Base-by-base conservation (phyloP, 2,888 invertebrate genomes). In the Homarus gammarus region DNA sequence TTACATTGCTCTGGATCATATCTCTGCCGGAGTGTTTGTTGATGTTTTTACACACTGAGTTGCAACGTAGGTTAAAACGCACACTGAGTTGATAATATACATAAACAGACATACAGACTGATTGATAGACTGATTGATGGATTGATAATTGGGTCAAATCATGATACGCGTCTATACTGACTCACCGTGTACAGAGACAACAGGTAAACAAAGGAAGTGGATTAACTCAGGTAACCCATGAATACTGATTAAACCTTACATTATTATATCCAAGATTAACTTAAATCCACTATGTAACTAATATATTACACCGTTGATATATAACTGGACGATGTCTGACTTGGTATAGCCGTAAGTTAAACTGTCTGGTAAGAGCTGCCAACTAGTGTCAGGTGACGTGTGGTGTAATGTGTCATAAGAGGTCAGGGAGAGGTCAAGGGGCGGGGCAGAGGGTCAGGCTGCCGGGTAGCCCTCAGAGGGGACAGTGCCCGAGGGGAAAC, bases 401-500 rank as follows among this genome's bases (percentile, higher is more conserved):
- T 22, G 87, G 87, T 82, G 82, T 87, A 82, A 87, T 44, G 82
- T 87, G 82, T 87, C 87, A 87, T 87, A 87, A 87, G 82, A 87
- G 87, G 87, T 87, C 87, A 77, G 44, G 27, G 27, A 10, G 87
- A 61, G 82, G 73, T 87, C 81, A 81, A 8, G 73, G 78, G 64
- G 49, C n/a, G 68, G 78, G 64, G 6, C 12, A 27, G 49, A 27
- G 61, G 81, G 56, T 51, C 15, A 56, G 27, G 36, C n/a, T 56
- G 56, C 31, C 18, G n/a, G 79, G 8, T 22, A 12, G 44, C 33
- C 68, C 77, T 27, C 49, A 40, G 87, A 64, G 82, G 82, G 87
- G 87, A 87, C 81, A 82, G 40, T 87, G 87, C 81, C 87, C 87
- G 87, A 87, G 87, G 87, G 87, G 87, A 87, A 87, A 87, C 87